Evolutionary conservation across 2,888 invertebrate species (phyloP), one percentile per base, ranked within the genome.

Genomic region (Thymelicus sylvestris): DNA sequence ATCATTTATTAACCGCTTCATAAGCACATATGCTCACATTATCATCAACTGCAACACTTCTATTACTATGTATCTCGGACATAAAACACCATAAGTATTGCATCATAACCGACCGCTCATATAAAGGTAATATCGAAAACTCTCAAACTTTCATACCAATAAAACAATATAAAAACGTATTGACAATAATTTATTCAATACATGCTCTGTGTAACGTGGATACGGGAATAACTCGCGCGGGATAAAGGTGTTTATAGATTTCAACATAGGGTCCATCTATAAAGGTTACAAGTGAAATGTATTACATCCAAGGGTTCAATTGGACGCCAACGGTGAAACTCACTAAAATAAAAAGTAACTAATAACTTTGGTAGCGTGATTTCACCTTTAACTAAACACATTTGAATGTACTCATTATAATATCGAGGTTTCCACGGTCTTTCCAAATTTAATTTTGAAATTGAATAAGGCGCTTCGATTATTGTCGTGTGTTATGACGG

Each of bases 111-210:
- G 75, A 70, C 72, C 79, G 78, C 81, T 81, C 80, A 82, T 86
- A 84, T 83, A 83, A 82, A 81, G 81, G 81, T 85, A 84, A 86
- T 86, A 85, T 83, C 81, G 74, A 80, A 87, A 86, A 83, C 88
- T 87, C 86, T 84, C 85, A 82, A 84, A 83, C 87, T 87, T 90
- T 89, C 86, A 80, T 85, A 88, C 83, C 85, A 87, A 91, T 91
- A 92, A 92, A 91, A 92, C 90, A 92, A 91, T 90, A 92, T 91
- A 91, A 90, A 89, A 87, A 83, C 83, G 83, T 86, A 91, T 88
- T 86, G 88, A 86, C 86, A 88, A 87, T 91, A 91, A 92, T 91
- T 92, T 91, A 92, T 92, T 90, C 87, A 82, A 81, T 81, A 81
- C 84, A 81, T 77, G 80, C 77, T 75, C 74, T 75, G 74, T 72